phyloP scores from a whole-genome alignment of 2,113 vertebrate species.

The Microtus oregoni region DNA sequence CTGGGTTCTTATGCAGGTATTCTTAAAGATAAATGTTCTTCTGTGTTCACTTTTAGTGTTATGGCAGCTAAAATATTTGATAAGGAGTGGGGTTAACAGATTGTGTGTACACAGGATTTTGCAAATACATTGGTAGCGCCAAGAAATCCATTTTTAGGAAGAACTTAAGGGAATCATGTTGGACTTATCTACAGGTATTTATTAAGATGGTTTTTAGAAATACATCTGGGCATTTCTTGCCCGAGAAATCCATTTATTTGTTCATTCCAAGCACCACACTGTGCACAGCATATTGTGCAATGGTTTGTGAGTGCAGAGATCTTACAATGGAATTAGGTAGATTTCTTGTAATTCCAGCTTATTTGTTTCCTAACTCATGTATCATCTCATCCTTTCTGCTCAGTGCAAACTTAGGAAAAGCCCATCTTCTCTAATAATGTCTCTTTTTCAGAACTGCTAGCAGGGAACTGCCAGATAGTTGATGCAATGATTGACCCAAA shows the following conservation, averaged over 20 bases:
- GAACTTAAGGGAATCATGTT: background rate
- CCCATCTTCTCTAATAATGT: conserved; percentile 74
- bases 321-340: conserved; percentile 82
- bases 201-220: background rate
- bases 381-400: conserved; percentile 81
- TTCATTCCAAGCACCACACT: conserved; percentile 65
- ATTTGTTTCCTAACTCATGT: conserved; percentile 82
- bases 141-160: background rate
- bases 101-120: background rate
- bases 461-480: conserved; percentile 73
- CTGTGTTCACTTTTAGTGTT: background rate
- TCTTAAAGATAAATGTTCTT: background rate
- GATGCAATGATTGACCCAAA: conserved; percentile 69
- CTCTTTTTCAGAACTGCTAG: conserved; percentile 65
- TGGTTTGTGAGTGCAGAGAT: conserved; percentile 68
- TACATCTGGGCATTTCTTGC: conserved; percentile 64
- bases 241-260: conserved; percentile 62
- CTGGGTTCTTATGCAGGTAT: background rate
- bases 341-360: conserved; percentile 84
- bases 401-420: conserved; percentile 75
- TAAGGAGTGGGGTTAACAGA: background rate
- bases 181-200: conserved; percentile 2
- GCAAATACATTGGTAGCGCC: background rate
- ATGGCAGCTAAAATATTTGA: background rate
- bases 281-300: conserved; percentile 70